phyloP scores from a whole-genome alignment of 2,113 vertebrate genomes.

The Microtus richardsoni region DNA sequence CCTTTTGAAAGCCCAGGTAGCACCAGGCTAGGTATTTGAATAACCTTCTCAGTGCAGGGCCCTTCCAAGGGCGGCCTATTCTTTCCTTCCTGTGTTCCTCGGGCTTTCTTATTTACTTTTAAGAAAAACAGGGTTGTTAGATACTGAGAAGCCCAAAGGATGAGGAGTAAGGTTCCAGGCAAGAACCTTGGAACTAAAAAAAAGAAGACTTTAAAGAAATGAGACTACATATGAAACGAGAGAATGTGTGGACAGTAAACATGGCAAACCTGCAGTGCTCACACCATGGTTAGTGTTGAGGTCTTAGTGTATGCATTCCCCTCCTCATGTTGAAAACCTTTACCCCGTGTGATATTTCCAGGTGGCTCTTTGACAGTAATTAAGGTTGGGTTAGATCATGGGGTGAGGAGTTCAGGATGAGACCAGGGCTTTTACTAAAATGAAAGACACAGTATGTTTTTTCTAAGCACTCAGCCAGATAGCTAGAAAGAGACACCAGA shows the following conservation, averaged over 20 bases:
- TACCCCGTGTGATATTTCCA: background rate
- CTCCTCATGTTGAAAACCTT: background rate
- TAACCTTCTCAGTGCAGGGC: background rate
- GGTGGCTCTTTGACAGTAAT: background rate
- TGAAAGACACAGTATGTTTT: background rate
- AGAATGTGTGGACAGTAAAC: background rate
- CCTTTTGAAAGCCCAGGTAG: background rate
- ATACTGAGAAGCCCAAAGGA: background rate
- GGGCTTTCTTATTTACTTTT: background rate
- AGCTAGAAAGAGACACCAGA: background rate
- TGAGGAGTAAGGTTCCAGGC: background rate
- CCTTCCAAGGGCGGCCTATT: background rate
- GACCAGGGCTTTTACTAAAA: background rate
- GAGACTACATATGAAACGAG: background rate
- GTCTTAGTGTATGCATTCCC: background rate
- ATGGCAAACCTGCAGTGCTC: background rate
- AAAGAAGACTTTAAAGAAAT: background rate
- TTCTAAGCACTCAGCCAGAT: background rate
- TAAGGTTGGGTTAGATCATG: background rate
- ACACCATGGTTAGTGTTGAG: background rate
- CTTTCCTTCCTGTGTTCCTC: background rate
- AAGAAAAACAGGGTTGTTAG: background rate
- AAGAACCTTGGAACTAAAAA: background rate
- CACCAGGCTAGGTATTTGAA: background rate
- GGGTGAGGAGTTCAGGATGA: background rate